Base-by-base conservation (phyloP, 2,797 vertebrate species). In the Scarus forsteni region DNA sequence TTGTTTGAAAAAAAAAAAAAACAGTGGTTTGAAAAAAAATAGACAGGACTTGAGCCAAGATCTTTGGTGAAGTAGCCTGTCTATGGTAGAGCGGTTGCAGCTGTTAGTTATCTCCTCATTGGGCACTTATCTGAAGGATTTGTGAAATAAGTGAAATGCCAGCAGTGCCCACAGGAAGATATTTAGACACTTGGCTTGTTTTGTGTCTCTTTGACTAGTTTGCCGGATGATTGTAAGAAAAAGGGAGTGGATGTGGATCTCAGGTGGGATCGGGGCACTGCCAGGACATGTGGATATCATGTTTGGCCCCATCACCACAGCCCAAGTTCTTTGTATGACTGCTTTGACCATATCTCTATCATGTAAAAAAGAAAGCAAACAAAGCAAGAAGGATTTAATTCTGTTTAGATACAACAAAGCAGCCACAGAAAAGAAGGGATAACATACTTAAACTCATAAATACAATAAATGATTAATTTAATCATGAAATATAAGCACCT, bases 31-130 rank as follows among this genome's bases (percentile, higher is more conserved):
- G 56, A 68, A 69, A 80, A 83, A 84, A 34, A 60, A 49, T 61
- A 57, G 48, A 88, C 74, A 73, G 80, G 85, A 85, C 64, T 59
- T 73, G 67, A 89, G 87, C 84, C 84, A 89, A 85, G 76, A 88
- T 81, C 79, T 88, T 83, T 85, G 9, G 71, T 60, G 14, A 57
- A 78, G 75, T 70, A 81, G 70, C 40, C 49, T 27, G 69, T 81
- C 78, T 77, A 67, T 48, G 67, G 67, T 52, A 51, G 68, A 87
- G 85, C 81, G 79, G 81, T 65, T 79, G 73, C 82, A 88, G 77
- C 81, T 88, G 72, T 80, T 76, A 58, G 48, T 60, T 45, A 64
- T 66, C 62, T 64, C 72, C 51, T 73, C 40, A 65, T 64, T 34
- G 48, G 6, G 44, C 50, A 55, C 70, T 72, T 48, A 60, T 77